Base-by-base conservation (phyloP, 1,140 invertebrate species). In the Apis cerana region DNA sequence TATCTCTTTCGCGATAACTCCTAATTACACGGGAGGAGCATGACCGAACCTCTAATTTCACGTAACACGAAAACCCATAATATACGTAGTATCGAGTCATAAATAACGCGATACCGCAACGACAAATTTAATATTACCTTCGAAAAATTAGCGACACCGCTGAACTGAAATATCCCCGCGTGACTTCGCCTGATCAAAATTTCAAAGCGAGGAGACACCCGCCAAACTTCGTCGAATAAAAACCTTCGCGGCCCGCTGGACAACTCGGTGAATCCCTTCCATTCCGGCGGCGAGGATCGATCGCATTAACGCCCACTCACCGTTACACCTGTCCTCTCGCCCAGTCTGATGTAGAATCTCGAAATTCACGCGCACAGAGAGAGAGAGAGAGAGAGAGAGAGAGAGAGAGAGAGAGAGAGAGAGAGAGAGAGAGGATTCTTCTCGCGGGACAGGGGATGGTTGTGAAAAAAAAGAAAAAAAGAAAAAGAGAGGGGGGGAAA, bases 301-400 rank as follows among this genome's bases (percentile, higher is more conserved):
- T 65, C 59, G 50, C 2, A 21, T 76, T 43, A 61, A 23, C 33
- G 33, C 23, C 43, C 71, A 58, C 33, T 17, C 54, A 10, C 4
- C 69, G 72, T 59, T 67, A 64, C 80, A 82, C 72, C 80, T 76
- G 80, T 82, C 64, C 50, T 17, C 70, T 27, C 27, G 27, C 56
- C 12, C 33, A 33, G 21, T 15, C 54, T 68, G 80, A 82, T 82
- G 23, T 68, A 82, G 80, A 82, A 43, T 82, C 74, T 82, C 80
- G 56, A 76, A 82, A 82, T 76, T 82, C 74, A n/a, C 54, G 2
- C 33, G 33, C 33, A 33, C 33, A 33, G 33, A 27, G 27, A 27
- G 1, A 27, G 27, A 27, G 27, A 27, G 1, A 27, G 1, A 27
- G 27, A 27, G 27, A 27, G 27, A 27, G 27, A 27, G 27, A 27